Evolutionary conservation across 2,113 vertebrate genomes (phyloP).

Genomic region (Tautogolabrus adspersus): DNA sequence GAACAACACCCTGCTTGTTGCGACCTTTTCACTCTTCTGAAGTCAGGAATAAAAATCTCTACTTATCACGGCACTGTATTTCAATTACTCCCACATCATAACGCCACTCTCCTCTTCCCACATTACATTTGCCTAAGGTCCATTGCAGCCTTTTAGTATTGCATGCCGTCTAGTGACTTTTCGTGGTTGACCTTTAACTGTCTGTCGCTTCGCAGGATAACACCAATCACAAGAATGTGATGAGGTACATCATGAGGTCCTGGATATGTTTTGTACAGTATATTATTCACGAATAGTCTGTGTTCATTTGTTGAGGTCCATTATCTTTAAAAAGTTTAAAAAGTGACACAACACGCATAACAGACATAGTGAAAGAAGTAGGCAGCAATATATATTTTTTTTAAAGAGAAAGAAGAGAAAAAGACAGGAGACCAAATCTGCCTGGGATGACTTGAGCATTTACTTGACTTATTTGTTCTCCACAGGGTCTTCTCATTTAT

Average conservation of each 20-base stretch:
- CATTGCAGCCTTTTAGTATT: slow-evolving; percentile 70
- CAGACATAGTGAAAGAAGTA: slow-evolving; percentile 11
- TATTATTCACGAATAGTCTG: slow-evolving; percentile 21
- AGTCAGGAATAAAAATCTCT: slow-evolving; percentile 56
- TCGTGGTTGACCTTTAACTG: slow-evolving; percentile 75
- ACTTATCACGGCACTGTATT: slow-evolving; percentile 58
- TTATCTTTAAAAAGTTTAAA: slow-evolving; percentile 21
- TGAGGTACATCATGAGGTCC: slow-evolving; percentile 47
- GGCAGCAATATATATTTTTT: neutral
- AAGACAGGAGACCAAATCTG: slow-evolving; percentile 19
- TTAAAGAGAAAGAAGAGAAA: slow-evolving; percentile 11
- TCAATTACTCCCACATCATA: slow-evolving; percentile 69
- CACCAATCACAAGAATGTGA: slow-evolving; percentile 45
- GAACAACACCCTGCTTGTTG: neutral
- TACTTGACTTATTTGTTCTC: slow-evolving; percentile 50
- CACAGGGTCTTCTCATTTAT: slow-evolving; percentile 63
- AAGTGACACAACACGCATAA: slow-evolving; percentile 4
- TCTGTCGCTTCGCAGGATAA: slow-evolving; percentile 60
- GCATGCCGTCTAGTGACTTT: slow-evolving; percentile 64
- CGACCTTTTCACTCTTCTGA: slow-evolving; percentile 41
- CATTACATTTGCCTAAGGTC: slow-evolving; percentile 76
- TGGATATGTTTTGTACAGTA: slow-evolving; percentile 18
- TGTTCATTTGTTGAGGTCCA: slow-evolving; percentile 5
- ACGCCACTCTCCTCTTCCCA: slow-evolving; percentile 43
- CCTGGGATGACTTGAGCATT: slow-evolving; percentile 31